These are phyloP conservation scores for Equus quagga DNA, from an alignment of 2,113 vertebrate genomes.

Conservation along the genomic window DNA sequence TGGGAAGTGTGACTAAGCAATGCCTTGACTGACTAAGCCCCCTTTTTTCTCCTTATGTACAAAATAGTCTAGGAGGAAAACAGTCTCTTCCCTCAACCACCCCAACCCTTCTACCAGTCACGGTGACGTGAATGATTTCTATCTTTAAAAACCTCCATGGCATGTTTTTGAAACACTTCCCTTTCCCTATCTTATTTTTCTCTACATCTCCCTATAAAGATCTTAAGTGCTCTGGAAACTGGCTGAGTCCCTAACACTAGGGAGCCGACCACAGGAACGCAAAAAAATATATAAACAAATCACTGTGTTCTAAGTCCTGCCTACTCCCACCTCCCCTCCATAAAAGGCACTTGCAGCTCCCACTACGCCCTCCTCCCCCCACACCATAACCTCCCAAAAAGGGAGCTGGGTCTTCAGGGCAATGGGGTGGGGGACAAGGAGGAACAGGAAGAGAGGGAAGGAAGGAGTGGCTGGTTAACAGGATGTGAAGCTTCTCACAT, in stretches of 20 bases:
- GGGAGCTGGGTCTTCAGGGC: slow-evolving; percentile 77
- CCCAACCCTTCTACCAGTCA: slow-evolving; percentile 23
- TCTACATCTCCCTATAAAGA: slow-evolving; percentile 44
- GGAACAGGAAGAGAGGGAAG: slow-evolving; percentile 60
- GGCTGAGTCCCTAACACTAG: slow-evolving; percentile 60
- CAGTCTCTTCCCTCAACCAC: slow-evolving; percentile 21
- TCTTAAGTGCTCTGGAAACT: slow-evolving; percentile 35
- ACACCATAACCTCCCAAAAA: slow-evolving; percentile 80
- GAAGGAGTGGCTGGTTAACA: slow-evolving; percentile 80
- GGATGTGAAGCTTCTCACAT: slow-evolving; percentile 80
- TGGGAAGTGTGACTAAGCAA: slow-evolving; percentile 78
- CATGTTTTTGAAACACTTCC: slow-evolving; percentile 48
- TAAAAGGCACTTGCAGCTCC: slow-evolving; percentile 76
- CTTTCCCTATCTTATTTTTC: slow-evolving; percentile 9
- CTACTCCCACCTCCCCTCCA: slow-evolving; percentile 74
- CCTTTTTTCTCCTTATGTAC: slow-evolving; percentile 59
- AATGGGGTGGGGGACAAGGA: slow-evolving; percentile 50
- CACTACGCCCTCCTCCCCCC: slow-evolving; percentile 75
- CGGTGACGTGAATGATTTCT: background rate
- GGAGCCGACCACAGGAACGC: background rate
- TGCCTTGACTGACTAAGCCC: slow-evolving; percentile 38
- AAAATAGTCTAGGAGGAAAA: slow-evolving; percentile 46
- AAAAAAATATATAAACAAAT: background rate
- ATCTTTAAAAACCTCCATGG: slow-evolving; percentile 56
- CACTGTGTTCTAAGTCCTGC: slow-evolving; percentile 49